Percentiles rank a stretch among this genome's conserved stretches.
Conservation (phyloP, 2,888 invertebrate species). For the Tethea ocularis region DNA sequence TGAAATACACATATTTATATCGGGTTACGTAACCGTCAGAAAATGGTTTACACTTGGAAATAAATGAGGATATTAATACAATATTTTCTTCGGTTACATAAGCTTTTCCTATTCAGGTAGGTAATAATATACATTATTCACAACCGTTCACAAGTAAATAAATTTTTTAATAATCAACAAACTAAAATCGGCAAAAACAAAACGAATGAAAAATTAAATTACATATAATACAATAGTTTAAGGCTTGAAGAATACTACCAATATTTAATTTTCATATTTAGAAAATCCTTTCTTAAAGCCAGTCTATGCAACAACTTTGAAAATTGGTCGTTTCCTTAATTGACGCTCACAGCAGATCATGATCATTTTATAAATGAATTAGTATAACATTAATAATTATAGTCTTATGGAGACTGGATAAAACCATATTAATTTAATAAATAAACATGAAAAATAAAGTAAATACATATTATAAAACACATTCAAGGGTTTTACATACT, state of each 20-base stretch:
- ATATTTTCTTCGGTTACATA: neutral
- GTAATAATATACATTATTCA: slow-evolving; percentile 30
- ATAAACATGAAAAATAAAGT: slow-evolving; percentile 21
- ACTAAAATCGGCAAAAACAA: neutral
- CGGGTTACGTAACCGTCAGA: neutral
- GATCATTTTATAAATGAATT: slow-evolving; percentile 18
- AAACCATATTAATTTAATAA: slow-evolving; percentile 17
- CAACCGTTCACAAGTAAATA: slow-evolving; percentile 40
- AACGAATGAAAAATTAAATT: neutral
- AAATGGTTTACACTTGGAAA: neutral
- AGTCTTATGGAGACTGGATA: slow-evolving; percentile 21
- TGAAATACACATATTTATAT: neutral
- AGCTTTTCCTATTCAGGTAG: neutral
- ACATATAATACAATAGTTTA: slow-evolving; percentile 19
- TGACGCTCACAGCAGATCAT: slow-evolving; percentile 47
- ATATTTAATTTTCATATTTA: neutral
- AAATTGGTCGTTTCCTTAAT: slow-evolving; percentile 66
- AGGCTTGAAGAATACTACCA: neutral
- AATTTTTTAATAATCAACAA: slow-evolving; percentile 18
- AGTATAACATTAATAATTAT: neutral
- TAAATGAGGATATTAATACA: neutral
- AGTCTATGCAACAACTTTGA: slow-evolving; percentile 47
- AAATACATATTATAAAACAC: slow-evolving; percentile 7
- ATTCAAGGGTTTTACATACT: slow-evolving; percentile 9
- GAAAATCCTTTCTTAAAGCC: slow-evolving; percentile 19